Evolutionary conservation across 2,888 invertebrate species (phyloP), one percentile per base, ranked within the genome.

Genomic region (Eilema depressum): DNA sequence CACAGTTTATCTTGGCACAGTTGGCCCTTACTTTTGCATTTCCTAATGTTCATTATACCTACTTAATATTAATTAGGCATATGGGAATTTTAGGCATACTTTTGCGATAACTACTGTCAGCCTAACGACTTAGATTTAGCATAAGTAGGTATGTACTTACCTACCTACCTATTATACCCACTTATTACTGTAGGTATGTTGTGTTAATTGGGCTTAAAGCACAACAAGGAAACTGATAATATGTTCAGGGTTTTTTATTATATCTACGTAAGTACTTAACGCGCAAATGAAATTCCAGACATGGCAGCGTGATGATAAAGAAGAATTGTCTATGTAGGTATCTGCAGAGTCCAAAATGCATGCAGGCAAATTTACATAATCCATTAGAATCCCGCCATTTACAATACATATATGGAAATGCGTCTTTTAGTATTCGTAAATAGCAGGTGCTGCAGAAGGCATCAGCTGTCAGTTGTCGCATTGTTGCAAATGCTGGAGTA

Each of bases 381-480:
- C 25, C 59, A 63, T 69, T 69, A 63, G 20, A 56, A 59, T 59
- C 41, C 12, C 23, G 61, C 25, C 59, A 41, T 37, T 66, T 33
- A 57, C 56, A 26, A 20, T 20, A 61, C 57, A 68, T 63, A 61
- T 63, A 68, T 63, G 62, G 64, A n/a, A 69, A 66, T 66, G 10
- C 33, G 33, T 25, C 25, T 53, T 66, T 53, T 26, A 47, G 61
- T n/a, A 69, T 56, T 61, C 60, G n/a, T 26, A 37, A 28, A 47
- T n/a, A 33, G 61, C 64, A 68, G 67, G 65, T 72, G 62, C 30
- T 63, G 57, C 57, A 11, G 47, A 30, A 69, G 57, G 41, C 63
- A 66, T 63, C 57, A 59, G 28, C 30, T 72, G 65, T 59, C 68
- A 62, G 68, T 63, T 57, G 65, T 65, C 61, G 62, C 68, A 71